Evolutionary conservation across 2,113 vertebrate genomes (phyloP).

Genomic region (Ailurus styani): DNA sequence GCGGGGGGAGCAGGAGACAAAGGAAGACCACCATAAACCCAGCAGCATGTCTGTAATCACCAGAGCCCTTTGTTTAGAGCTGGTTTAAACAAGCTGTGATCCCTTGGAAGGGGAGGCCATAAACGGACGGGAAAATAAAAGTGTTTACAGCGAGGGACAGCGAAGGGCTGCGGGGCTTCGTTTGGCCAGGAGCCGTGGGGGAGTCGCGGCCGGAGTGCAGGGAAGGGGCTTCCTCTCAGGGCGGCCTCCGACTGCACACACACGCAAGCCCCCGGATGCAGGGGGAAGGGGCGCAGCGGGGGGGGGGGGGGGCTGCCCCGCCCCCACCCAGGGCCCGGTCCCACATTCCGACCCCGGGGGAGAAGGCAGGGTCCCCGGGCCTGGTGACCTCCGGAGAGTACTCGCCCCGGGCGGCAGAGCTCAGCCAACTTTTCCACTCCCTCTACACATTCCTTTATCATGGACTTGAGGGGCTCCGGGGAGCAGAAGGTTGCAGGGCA

Average conservation of each 20-base stretch:
- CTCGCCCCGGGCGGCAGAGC: not conserved
- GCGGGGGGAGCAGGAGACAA: conserved; percentile 52
- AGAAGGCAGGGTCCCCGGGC: not conserved
- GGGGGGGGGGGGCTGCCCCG: no score
- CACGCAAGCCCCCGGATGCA: not conserved
- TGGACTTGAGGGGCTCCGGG: not conserved
- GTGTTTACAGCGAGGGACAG: conserved; percentile 55
- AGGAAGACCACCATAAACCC: conserved; percentile 66
- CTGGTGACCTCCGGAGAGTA: not conserved
- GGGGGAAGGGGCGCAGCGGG: not conserved
- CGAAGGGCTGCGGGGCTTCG: not conserved
- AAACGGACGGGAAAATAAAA: conserved; percentile 70
- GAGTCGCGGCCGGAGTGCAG: not conserved
- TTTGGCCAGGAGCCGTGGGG: conserved; percentile 4
- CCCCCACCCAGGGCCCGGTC: not conserved
- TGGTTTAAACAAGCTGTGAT: conserved; percentile 65
- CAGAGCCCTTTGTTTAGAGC: conserved; percentile 66
- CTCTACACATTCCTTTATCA: conserved; percentile 21
- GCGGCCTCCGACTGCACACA: not conserved
- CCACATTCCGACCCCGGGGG: not conserved
- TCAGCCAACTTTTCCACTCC: not conserved
- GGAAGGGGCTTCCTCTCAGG: not conserved
- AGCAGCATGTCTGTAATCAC: conserved; percentile 68
- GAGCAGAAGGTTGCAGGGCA: not conserved
- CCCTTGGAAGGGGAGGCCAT: conserved; percentile 59